These are phyloP conservation scores for Helicoverpa armigera DNA, from an alignment of 1,140 invertebrate genomes.

Conservation along the genomic window DNA sequence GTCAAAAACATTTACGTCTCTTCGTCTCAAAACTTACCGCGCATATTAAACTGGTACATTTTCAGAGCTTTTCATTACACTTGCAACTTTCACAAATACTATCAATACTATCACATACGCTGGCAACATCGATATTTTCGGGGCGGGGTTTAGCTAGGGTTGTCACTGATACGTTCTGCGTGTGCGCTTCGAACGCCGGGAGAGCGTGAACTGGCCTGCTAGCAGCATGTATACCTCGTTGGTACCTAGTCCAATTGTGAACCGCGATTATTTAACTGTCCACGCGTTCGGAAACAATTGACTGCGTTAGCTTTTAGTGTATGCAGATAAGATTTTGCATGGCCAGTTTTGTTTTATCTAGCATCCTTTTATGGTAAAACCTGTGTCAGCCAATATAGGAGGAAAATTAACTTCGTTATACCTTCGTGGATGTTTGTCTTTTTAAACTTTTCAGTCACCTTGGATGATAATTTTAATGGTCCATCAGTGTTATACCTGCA, in stretches of 20 bases:
- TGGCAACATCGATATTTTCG: slow-evolving; percentile 48
- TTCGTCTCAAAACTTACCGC: slow-evolving; percentile 16
- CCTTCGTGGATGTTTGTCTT: too few relatives aligned
- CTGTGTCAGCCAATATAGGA: background rate
- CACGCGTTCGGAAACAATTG: slow-evolving; percentile 85
- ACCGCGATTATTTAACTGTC: slow-evolving; percentile 83
- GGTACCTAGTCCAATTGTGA: slow-evolving; percentile 82
- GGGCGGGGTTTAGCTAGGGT: slow-evolving; percentile 45
- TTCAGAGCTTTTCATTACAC: slow-evolving; percentile 37
- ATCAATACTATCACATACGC: slow-evolving; percentile 43
- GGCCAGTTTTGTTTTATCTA: slow-evolving; percentile 48
- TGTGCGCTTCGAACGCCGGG: slow-evolving; percentile 74
- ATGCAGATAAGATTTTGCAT: slow-evolving; percentile 78
- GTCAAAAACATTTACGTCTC: background rate
- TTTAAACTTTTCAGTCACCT: too few relatives aligned
- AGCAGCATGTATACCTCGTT: slow-evolving; percentile 61
- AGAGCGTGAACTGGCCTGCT: slow-evolving; percentile 73
- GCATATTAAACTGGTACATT: slow-evolving; percentile 11
- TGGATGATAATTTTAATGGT: too few relatives aligned
- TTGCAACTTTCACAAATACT: slow-evolving; percentile 42
- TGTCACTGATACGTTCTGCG: slow-evolving; percentile 49
- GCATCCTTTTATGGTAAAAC: slow-evolving; percentile 15
- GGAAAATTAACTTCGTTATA: background rate
- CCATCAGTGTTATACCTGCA: too few relatives aligned
- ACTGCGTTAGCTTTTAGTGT: slow-evolving; percentile 74